Conservation (phyloP, 64 coral and sea anemone species). For the Porites lutea region DNA sequence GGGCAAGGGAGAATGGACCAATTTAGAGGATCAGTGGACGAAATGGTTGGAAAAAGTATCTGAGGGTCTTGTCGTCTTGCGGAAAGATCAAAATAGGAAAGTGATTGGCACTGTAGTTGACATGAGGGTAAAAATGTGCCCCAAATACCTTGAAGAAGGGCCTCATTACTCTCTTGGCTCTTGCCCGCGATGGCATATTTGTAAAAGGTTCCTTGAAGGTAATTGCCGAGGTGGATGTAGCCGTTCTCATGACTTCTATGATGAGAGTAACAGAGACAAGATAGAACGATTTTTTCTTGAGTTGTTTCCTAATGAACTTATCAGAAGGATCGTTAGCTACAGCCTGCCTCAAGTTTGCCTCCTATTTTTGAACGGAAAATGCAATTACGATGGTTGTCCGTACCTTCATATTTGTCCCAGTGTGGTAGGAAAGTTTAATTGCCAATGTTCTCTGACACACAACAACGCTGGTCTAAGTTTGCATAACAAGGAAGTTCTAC, state of each 20-base stretch:
- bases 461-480: neutral
- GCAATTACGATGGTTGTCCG: neutral
- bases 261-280: neutral
- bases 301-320: neutral
- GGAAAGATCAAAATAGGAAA: neutral
- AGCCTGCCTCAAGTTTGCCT: conserved; percentile 4
- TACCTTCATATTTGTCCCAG: neutral
- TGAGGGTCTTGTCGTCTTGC: neutral
- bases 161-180: no score
- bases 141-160: neutral
- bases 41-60: neutral
- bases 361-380: neutral
- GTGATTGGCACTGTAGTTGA: neutral
- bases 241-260: neutral
- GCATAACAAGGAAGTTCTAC: neutral
- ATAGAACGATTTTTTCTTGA: neutral
- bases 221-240: neutral
- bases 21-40: neutral
- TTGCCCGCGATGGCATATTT: neutral
- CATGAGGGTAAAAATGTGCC: neutral
- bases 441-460: neutral
- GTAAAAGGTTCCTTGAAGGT: conserved; percentile 1
- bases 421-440: neutral
- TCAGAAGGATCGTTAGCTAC: neutral
- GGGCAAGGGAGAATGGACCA: no score